phyloP scores from a whole-genome alignment of 2,888 invertebrate genomes.

The Andrena haemorrhoa region DNA sequence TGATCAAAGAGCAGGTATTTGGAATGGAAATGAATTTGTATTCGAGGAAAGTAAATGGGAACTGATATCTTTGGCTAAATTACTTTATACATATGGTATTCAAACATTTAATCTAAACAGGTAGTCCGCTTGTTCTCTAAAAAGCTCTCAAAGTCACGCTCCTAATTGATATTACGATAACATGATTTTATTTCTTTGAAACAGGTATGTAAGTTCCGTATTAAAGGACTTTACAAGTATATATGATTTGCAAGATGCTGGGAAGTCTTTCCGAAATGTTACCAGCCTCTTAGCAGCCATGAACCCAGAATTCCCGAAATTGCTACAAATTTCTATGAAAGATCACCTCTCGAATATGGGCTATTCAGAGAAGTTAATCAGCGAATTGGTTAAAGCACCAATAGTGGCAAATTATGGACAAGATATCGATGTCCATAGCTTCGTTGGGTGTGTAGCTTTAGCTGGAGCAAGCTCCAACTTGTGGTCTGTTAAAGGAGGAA shows the following conservation, averaged over 20 bases:
- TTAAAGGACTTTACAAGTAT: slow-evolving; percentile 85
- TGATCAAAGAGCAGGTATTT: slow-evolving; percentile 83
- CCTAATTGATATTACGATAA: slow-evolving; percentile 56
- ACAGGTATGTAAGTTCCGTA: slow-evolving; percentile 73
- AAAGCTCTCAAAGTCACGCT: not conserved
- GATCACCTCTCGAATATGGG: slow-evolving; percentile 84
- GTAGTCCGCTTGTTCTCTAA: slow-evolving; percentile 69
- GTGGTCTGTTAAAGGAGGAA: slow-evolving; percentile 88
- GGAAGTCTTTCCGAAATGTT: slow-evolving; percentile 85
- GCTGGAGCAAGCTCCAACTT: slow-evolving; percentile 86
- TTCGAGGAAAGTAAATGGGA: slow-evolving; percentile 86
- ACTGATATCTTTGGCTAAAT: slow-evolving; percentile 83
- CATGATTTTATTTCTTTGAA: slow-evolving; percentile 37
- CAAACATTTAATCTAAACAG: slow-evolving; percentile 84
- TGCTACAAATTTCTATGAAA: slow-evolving; percentile 83
- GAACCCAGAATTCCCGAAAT: slow-evolving; percentile 85
- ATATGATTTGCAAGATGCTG: slow-evolving; percentile 86
- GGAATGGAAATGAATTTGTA: slow-evolving; percentile 86
- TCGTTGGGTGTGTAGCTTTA: slow-evolving; percentile 84
- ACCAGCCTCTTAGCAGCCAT: slow-evolving; percentile 86
- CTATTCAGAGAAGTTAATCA: slow-evolving; percentile 85
- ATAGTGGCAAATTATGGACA: slow-evolving; percentile 88
- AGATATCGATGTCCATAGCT: slow-evolving; percentile 86
- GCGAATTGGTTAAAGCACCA: slow-evolving; percentile 87
- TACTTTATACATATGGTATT: slow-evolving; percentile 87